Evolutionary conservation across 2,888 invertebrate species (phyloP), one percentile per base, ranked within the genome.

Genomic region (Xestia xanthographa): DNA sequence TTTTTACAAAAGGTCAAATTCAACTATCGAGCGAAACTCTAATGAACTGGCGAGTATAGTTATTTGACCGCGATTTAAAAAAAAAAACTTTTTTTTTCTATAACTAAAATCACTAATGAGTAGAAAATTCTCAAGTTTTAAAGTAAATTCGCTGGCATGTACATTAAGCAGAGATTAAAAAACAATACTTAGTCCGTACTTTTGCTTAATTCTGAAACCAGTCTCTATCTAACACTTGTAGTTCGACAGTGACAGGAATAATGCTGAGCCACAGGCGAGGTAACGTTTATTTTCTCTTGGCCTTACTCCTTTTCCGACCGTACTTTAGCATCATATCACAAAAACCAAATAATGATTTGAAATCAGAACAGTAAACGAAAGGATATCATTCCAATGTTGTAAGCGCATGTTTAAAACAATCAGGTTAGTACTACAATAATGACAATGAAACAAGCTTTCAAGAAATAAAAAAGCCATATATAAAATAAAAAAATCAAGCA

Each of bases 401-500:
- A 53, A 82, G 53, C 43, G 34, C 6, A 60, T 34, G 11, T 53
- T 63, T 22, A 62, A 66, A 29, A 71, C 22, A 79, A 38, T 29
- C 8, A 8, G 41, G 75, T 82, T 82, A 82, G 85, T 75, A 70
- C 67, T 72, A 85, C 66, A 43, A 67, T 29, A 17, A 60, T 48
- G 56, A 65, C 20, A 66, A 71, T 70, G 68, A 62, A 29, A 58
- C 14, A 60, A 71, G 74, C 66, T 58, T 38, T 45, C 14, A 43
- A 71, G 17, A 77, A 73, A 82, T 71, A 67, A 77, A 60, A 60
- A 85, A 82, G 83, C 74, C 12, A 77, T 69, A 69, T 1, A 83
- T 74, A 83, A 58, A 71, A 62, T 69, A 66, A 63, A 65, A n/a
- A 65, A 66, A 53, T 50, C 11, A 72, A 83, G 77, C 83, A 69